These are phyloP conservation scores for Carduelis carduelis DNA, from an alignment of 2,797 vertebrate species.

Conservation along the genomic window DNA sequence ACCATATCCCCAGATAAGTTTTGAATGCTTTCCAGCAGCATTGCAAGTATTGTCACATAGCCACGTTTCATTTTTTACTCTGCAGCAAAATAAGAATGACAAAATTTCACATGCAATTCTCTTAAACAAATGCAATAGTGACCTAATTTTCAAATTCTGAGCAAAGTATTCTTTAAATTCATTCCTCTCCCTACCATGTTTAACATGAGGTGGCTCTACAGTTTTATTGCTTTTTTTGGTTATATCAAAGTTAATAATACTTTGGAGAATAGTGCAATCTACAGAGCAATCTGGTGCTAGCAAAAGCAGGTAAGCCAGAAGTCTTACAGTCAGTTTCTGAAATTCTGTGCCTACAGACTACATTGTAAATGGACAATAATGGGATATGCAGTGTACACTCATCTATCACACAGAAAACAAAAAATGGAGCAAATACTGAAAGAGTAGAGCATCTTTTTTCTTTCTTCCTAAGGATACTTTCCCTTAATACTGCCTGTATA, in stretches of 20 bases:
- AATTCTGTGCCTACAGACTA: background rate
- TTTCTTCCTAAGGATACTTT: background rate
- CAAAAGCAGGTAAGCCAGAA: background rate
- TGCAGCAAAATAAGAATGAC: background rate
- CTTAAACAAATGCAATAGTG: background rate
- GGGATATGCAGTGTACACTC: background rate
- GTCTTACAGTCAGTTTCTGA: background rate
- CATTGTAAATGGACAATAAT: background rate
- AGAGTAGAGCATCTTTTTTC: background rate
- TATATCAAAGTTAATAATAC: background rate
- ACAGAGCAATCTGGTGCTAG: background rate
- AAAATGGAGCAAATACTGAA: background rate
- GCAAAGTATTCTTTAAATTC: background rate
- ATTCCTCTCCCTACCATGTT: fast-evolving
- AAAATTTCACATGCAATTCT: background rate
- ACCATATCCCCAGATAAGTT: background rate
- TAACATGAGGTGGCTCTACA: background rate
- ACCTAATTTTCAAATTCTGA: background rate
- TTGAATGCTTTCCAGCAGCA: background rate
- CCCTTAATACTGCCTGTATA: background rate
- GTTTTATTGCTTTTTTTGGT: background rate
- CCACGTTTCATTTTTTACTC: background rate
- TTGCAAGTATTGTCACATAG: background rate
- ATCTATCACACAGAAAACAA: background rate
- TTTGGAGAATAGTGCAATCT: background rate